phyloP scores from a whole-genome alignment of 2,113 vertebrate genomes.

The Sorex araneus region DNA sequence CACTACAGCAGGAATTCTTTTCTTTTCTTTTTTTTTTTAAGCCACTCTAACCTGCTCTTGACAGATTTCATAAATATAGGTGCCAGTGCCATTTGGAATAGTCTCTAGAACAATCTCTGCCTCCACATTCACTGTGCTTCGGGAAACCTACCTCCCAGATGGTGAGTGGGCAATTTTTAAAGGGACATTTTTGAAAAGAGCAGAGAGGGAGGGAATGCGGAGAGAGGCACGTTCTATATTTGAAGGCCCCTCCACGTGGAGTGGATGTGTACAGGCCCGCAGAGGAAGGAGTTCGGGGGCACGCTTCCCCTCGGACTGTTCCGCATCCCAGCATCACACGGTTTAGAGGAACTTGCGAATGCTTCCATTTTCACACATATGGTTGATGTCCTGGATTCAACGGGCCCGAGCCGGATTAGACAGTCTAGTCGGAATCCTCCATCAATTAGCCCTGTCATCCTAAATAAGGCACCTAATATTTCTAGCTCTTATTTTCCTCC shows the following conservation, averaged over 20 bases:
- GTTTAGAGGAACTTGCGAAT: neutral
- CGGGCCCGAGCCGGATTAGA: neutral
- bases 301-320: too few species aligned
- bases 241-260: constrained; percentile 15
- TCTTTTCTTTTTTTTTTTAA: neutral
- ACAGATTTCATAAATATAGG: constrained; percentile 68
- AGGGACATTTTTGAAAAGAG: constrained; percentile 80
- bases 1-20: neutral
- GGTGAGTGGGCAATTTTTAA: constrained; percentile 84
- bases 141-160: constrained; percentile 83
- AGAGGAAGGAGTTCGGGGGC: too few species aligned
- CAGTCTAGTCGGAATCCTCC: neutral
- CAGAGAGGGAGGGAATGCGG: constrained; percentile 66
- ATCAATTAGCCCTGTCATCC: neutral
- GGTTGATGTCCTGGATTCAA: neutral
- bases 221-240: constrained; percentile 49
- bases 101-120: constrained; percentile 73
- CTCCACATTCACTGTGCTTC: constrained; percentile 75
- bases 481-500: neutral
- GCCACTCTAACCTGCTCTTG: constrained; percentile 55
- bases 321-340: neutral
- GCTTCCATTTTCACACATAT: neutral
- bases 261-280: constrained; percentile 4
- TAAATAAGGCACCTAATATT: constrained; percentile 20
- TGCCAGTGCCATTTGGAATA: constrained; percentile 70